A percentile compares a stretch with the other conserved stretches of the same genome.
Evolutionary conservation across 2,113 vertebrate genomes (phyloP).

Genomic region (Sporophila hypoxantha): DNA sequence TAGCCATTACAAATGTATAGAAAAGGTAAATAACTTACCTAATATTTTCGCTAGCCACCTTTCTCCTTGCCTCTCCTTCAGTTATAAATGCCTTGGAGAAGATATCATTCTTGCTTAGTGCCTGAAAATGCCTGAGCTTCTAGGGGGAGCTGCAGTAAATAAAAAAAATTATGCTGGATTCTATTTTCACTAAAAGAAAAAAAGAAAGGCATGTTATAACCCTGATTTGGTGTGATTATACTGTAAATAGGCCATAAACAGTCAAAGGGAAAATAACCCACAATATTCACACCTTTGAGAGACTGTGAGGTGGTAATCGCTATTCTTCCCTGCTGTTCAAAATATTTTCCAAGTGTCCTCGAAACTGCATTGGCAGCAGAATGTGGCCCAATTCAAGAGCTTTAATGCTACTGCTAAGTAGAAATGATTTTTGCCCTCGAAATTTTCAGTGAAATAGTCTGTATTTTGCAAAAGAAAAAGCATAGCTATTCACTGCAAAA

Average conservation of each 20-base stretch:
- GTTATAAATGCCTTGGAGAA: not conserved
- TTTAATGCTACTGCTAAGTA: slow-evolving; percentile 32
- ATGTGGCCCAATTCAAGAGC: slow-evolving; percentile 19
- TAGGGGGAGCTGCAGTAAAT: not conserved
- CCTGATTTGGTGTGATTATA: slow-evolving; percentile 37
- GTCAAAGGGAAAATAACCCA: slow-evolving; percentile 43
- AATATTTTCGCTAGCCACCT: not conserved
- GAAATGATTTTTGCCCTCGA: not conserved
- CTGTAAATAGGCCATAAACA: slow-evolving; percentile 37
- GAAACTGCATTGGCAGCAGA: not conserved
- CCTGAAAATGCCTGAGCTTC: not conserved
- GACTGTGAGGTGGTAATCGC: slow-evolving; percentile 7
- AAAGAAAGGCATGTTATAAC: not conserved
- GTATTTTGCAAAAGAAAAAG: not conserved
- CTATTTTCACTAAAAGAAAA: not conserved
- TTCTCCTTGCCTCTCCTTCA: not conserved
- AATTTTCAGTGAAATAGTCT: slow-evolving; percentile 30
- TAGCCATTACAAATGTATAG: not conserved
- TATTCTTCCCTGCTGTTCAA: slow-evolving; percentile 33
- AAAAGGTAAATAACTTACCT: not conserved
- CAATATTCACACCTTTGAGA: slow-evolving; percentile 25
- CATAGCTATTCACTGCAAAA: not conserved
- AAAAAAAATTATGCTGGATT: not conserved
- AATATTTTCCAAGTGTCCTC: slow-evolving; percentile 29
- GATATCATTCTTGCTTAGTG: not conserved